A percentile compares a stretch with the other conserved stretches of the same genome.
These are phyloP conservation scores for Tanytarsus gracilentus DNA, from an alignment of 2,888 invertebrate species.

Conservation along the genomic window DNA sequence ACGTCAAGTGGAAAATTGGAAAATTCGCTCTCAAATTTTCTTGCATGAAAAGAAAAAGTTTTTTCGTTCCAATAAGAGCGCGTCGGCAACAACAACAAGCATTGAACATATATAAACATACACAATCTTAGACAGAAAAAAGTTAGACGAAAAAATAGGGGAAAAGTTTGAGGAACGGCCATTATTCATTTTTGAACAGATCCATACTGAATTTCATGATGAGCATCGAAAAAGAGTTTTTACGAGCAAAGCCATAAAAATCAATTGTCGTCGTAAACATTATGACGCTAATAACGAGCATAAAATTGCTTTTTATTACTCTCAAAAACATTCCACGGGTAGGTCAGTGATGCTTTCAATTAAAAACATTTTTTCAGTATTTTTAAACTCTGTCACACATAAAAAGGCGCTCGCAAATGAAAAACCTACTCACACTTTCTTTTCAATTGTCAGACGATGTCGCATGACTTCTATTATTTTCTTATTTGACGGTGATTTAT, in stretches of 20 bases:
- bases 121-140: background rate
- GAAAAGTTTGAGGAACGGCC: constrained; percentile 18
- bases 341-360: too few relatives aligned
- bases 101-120: background rate
- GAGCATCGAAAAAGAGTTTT: too few relatives aligned
- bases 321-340: too few relatives aligned
- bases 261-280: too few relatives aligned
- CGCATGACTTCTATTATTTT: constrained; percentile 27
- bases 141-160: constrained; percentile 21
- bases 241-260: too few relatives aligned
- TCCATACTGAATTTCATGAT: constrained; percentile 20
- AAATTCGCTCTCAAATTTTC: constrained; percentile 4
- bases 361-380: too few relatives aligned
- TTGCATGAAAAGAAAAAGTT: background rate
- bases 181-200: constrained; percentile 26
- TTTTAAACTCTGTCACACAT: background rate
- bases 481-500: constrained; percentile 29
- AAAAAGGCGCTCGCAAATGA: background rate
- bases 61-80: constrained; percentile 23
- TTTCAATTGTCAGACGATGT: constrained; percentile 29
- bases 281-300: too few relatives aligned
- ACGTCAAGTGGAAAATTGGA: too few relatives aligned
- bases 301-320: too few relatives aligned
- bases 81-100: background rate
- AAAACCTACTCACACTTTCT: constrained; percentile 5